phyloP scores from a whole-genome alignment of 1,140 invertebrate species.

The Nephila pilipes region DNA sequence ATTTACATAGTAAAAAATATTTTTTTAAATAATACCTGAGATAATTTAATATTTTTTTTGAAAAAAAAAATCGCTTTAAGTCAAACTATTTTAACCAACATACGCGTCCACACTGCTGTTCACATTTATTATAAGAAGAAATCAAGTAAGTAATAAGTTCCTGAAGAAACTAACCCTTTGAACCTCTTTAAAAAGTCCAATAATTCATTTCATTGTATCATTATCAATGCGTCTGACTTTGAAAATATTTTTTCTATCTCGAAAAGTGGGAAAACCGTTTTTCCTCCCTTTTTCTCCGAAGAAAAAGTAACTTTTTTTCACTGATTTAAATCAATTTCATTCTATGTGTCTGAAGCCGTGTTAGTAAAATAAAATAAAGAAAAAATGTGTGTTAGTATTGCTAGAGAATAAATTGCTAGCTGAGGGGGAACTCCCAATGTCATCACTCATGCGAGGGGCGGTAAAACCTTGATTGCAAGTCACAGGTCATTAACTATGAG shows the following conservation, averaged over 20 bases:
- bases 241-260: not conserved
- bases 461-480: conserved; percentile 65
- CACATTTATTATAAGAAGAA: no score
- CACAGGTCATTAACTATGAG: conserved; percentile 71
- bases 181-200: not conserved
- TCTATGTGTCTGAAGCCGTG: not conserved
- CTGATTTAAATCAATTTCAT: conserved; percentile 52
- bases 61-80: no score
- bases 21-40: no score
- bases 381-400: not conserved
- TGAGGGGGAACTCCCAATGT: conserved; percentile 5
- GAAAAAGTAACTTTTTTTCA: not conserved
- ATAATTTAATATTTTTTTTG: no score
- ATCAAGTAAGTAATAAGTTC: no score
- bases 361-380: not conserved
- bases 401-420: conserved; percentile 55
- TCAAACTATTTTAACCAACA: no score
- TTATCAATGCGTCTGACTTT: conserved; percentile 7
- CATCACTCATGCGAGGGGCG: conserved; percentile 53
- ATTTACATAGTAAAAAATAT: no score
- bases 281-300: not conserved
- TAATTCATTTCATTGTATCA: not conserved
- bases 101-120: no score
- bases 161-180: not conserved
- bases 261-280: not conserved